Percentiles rank a stretch among this genome's conserved stretches.
These are phyloP conservation scores for Rafetus swinhoei DNA, from an alignment of 2,113 vertebrate species.

Conservation along the genomic window DNA sequence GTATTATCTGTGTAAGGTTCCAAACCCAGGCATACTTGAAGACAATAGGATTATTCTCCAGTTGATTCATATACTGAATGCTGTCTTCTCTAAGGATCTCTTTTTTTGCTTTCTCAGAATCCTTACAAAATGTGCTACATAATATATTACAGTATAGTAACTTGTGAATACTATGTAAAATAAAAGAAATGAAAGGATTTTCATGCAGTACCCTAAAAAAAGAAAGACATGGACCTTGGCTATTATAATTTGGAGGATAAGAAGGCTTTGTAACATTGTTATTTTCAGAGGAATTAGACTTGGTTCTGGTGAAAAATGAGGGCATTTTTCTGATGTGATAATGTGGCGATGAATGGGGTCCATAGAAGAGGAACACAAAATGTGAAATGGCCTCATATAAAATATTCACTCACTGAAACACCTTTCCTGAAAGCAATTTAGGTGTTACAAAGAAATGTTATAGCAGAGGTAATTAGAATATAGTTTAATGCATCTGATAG, in stretches of 20 bases:
- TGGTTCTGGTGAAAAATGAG: background rate
- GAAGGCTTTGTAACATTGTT: constrained; percentile 47
- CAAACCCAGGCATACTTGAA: background rate
- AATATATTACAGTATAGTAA: background rate
- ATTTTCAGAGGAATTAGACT: constrained; percentile 24
- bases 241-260: constrained; percentile 39
- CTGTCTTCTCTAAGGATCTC: background rate
- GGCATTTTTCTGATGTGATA: background rate
- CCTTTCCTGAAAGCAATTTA: constrained; percentile 60
- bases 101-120: background rate
- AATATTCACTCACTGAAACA: constrained; percentile 59
- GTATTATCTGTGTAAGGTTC: background rate
- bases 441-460: constrained; percentile 41
- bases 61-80: accelerated
- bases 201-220: background rate
- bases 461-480: constrained; percentile 52
- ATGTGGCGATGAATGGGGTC: background rate
- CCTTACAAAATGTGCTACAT: background rate
- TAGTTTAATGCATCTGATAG: constrained; percentile 35
- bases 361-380: constrained; percentile 14
- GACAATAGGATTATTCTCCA: background rate
- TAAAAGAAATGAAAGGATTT: background rate
- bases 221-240: background rate
- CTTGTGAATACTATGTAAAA: background rate
- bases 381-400: constrained; percentile 33